Base-by-base conservation (phyloP, 2,113 vertebrate species). In the Thamnophis sirtalis region DNA sequence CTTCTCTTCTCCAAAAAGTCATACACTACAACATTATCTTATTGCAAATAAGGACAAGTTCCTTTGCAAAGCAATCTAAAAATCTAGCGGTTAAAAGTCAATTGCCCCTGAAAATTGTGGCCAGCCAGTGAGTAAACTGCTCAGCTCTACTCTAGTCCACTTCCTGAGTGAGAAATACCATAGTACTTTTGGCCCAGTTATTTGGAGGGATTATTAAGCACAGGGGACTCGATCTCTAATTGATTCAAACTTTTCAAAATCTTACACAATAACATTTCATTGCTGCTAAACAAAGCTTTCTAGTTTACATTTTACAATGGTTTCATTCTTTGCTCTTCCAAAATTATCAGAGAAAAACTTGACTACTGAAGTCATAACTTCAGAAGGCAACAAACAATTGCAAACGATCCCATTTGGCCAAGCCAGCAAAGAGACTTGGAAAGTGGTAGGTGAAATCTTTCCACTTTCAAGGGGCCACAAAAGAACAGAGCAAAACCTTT, bases 1-100 rank as follows among this genome's bases (percentile, higher is more conserved):
- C 24, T 26, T 86, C 5, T 28, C 49, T 15, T 19, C 21, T 17
- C 54, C n/a, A 43, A 51, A 38, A 63, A 49, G 63, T 56, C 51
- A 48, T 7, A 87, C 1, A 19, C 49, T 49, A 24, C 26, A 86
- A 93, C n/a, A 56, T 87, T 49, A 24, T 8, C 0, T 0, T 19
- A 91, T 43, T 28, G 58, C 84, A 49, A 8, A 22, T 8, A 33
- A 1, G 5, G 33, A 2, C 15, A 86, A 84, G 19, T 1, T 38
- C 87, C 0, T 51, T 43, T 48, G 88, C 92, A 56, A 28, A 63
- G 19, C 21, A 89, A 51, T 15, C 51, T 50, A 87, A 84, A 86
- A 43, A 58, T 17, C 84, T 13, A 86, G 87, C 33, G 4, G 9
- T 33, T 90, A 28, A 92, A 58, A 63, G 50, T 22, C 2, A 92